Base-by-base conservation (phyloP, 2,113 vertebrate species). In the Gymnogyps californianus region DNA sequence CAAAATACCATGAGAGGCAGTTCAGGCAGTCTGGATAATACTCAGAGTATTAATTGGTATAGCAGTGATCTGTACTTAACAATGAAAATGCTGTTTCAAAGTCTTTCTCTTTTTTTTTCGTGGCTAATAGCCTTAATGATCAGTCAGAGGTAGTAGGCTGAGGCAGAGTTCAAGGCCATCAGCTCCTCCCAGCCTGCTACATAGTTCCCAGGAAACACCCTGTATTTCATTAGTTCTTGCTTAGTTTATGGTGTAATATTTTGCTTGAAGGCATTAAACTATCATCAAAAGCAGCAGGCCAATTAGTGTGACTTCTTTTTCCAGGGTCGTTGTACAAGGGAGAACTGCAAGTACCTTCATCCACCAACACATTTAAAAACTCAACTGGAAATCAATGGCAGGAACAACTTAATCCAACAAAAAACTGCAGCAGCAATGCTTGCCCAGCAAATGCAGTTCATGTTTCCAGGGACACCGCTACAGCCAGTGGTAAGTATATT, bases 291-390 rank as follows among this genome's bases (percentile, higher is more conserved):
- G 40, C 90, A 57, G 78, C 70, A 52, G 62, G 74, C 49, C 15
- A 44, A 86, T 75, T 71, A 71, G 32, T n/a, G 42, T 97, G 42
- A 52, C 89, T 92, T 89, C 70, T 25, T 96, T 91, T 98, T 96
- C 25, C 97, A 99, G 99, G 99, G 99, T 54, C 99, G 99, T 42
- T 99, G 99, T 98, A 99, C 99, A 36, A 98, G 99, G 97, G 99
- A 99, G 97, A 99, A 99, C 98, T 99, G 99, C 98, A 99, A 99
- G 97, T 99, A 99, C 97, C 99, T 99, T 96, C 99, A 99, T 97
- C 99, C 99, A 62, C 99, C 99, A 20, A 99, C 99, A 82, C 99
- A 99, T 98, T 98, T 99, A 95, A 99, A 99, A 99, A 99, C 99
- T 89, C 99, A 99, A 74, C 98, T 99, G 96, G 99, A 99, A 98